These are phyloP conservation scores for Eidolon dupreanum DNA, from an alignment of 2,797 vertebrate species.

Conservation along the genomic window DNA sequence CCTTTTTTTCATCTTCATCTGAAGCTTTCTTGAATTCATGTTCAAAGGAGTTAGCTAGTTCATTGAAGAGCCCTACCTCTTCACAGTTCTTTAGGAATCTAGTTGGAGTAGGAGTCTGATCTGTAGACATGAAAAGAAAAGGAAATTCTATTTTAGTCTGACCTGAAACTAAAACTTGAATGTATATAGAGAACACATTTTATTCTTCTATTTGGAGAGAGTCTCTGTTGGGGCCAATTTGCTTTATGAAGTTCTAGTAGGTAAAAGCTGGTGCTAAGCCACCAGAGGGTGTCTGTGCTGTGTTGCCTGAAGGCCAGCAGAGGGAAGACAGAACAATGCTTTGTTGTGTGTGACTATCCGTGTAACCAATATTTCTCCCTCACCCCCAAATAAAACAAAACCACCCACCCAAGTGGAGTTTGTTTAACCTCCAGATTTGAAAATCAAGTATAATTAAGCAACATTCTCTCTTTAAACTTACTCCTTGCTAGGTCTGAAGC, in stretches of 20 bases:
- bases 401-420: neutral
- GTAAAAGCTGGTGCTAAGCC: slow-evolving; percentile 17
- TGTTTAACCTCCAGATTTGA: slow-evolving; percentile 22
- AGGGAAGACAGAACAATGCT: slow-evolving; percentile 50
- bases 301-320: slow-evolving; percentile 61
- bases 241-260: neutral
- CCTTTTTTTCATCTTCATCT: slow-evolving; percentile 95
- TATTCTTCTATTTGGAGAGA: slow-evolving; percentile 7
- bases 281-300: slow-evolving; percentile 67
- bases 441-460: slow-evolving; percentile 29
- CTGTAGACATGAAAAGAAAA: slow-evolving; percentile 84
- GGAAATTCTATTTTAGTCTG: slow-evolving; percentile 61
- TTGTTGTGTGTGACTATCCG: slow-evolving; percentile 28
- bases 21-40: slow-evolving; percentile 95
- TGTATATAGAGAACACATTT: neutral
- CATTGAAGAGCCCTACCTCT: slow-evolving; percentile 98
- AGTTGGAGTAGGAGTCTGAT: slow-evolving; percentile 98
- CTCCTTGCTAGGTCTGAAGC: slow-evolving; percentile 25
- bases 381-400: slow-evolving; percentile 37
- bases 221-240: neutral
- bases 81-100: slow-evolving; percentile 99
- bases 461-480: slow-evolving; percentile 44
- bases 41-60: slow-evolving; percentile 96
- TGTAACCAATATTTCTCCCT: neutral
- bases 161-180: slow-evolving; percentile 54